Evolutionary conservation across 2,113 vertebrate species (phyloP).

Genomic region (Ancistrus triradiatus): DNA sequence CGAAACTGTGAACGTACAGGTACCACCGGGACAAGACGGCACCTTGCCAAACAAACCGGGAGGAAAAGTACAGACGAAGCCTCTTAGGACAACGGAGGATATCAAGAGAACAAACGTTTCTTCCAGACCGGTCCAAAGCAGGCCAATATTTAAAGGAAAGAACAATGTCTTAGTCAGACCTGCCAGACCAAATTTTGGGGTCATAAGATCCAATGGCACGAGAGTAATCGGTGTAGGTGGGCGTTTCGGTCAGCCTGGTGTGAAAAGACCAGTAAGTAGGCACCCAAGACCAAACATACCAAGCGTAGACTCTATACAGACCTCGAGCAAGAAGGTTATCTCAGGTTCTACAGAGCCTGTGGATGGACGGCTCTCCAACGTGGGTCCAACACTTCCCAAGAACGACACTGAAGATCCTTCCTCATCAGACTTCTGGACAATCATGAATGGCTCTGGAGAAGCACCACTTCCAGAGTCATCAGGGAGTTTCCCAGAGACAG

Average conservation of each 20-base stretch:
- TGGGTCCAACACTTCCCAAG: background rate
- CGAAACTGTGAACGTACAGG: no score
- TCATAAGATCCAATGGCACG: slow-evolving; percentile 42
- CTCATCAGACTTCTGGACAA: slow-evolving; percentile 13
- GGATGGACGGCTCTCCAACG: slow-evolving; percentile 23
- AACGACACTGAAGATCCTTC: slow-evolving; percentile 11
- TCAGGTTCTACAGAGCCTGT: background rate
- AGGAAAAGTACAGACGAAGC: background rate
- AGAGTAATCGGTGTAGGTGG: slow-evolving; percentile 26
- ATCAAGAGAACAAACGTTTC: background rate
- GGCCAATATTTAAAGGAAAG: slow-evolving; percentile 30
- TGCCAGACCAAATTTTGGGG: background rate
- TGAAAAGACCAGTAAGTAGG: slow-evolving; percentile 26
- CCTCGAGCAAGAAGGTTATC: no score
- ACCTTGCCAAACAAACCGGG: no score
- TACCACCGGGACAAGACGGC: background rate
- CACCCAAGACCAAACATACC: background rate
- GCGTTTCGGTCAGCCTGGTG: slow-evolving; percentile 3
- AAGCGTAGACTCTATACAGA: slow-evolving; percentile 20
- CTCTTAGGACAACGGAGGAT: background rate
- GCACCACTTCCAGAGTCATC: background rate
- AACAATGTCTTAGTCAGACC: no score
- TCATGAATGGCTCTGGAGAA: slow-evolving; percentile 16
- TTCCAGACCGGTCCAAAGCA: slow-evolving; percentile 25
- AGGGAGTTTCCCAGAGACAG: background rate